These are phyloP conservation scores for Drosophila mauritiana DNA, from an alignment of 1,140 invertebrate genomes.

Conservation along the genomic window DNA sequence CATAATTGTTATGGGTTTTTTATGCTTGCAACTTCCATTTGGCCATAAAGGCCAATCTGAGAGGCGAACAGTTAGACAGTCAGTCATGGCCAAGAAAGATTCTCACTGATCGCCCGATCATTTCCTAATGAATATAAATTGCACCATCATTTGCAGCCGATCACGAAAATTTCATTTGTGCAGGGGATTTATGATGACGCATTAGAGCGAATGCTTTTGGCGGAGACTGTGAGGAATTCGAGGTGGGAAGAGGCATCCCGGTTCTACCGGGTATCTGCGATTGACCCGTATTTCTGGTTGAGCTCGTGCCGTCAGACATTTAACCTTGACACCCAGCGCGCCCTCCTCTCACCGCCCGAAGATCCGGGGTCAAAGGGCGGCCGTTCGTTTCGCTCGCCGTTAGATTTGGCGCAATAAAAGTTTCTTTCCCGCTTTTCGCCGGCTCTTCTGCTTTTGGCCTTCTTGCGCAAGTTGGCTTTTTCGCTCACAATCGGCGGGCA, in stretches of 20 bases:
- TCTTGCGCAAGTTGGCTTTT: constrained; percentile 49
- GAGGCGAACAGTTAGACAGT: constrained; percentile 10
- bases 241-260: not conserved
- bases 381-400: constrained; percentile 51
- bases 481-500: constrained; percentile 67
- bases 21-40: constrained; percentile 6
- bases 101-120: constrained; percentile 34
- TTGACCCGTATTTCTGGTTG: constrained; percentile 70
- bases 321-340: constrained; percentile 70
- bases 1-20: constrained; percentile 26
- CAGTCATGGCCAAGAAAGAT: constrained; percentile 32
- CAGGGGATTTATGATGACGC: constrained; percentile 57
- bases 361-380: constrained; percentile 68
- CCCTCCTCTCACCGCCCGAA: constrained; percentile 5
- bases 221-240: not conserved
- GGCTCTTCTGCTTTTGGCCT: constrained; percentile 26
- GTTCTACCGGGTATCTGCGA: constrained; percentile 11
- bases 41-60: constrained; percentile 9
- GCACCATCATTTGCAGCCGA: constrained; percentile 50
- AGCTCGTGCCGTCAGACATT: constrained; percentile 66
- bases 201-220: constrained; percentile 47
- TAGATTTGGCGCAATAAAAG: constrained; percentile 69
- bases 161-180: constrained; percentile 65
- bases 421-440: constrained; percentile 21
- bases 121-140: constrained; percentile 74